Evolutionary conservation across 1,140 invertebrate species (phyloP).

Genomic region (Atta colombica): DNA sequence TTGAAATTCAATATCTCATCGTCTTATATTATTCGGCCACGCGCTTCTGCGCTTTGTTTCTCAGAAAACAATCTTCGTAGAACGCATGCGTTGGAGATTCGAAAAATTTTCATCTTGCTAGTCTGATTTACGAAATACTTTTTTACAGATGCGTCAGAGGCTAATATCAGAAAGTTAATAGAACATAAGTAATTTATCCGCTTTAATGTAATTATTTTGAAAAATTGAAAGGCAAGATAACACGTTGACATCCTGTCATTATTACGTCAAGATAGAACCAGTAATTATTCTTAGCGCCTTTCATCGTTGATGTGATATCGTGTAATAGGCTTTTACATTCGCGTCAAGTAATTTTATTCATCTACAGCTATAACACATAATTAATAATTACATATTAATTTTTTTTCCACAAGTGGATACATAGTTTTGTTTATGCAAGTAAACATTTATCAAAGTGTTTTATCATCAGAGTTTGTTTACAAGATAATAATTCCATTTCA

Average conservation of each 20-base stretch:
- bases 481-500: constrained; percentile 22
- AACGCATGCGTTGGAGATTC: neutral
- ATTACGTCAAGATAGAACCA: neutral
- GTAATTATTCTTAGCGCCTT: neutral
- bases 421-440: constrained; percentile 12
- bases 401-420: neutral
- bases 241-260: neutral
- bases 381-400: constrained; percentile 11
- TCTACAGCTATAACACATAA: neutral
- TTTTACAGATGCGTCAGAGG: neutral
- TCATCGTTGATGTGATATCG: neutral
- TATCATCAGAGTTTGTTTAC: neutral
- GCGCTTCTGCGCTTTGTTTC: neutral
- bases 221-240: neutral
- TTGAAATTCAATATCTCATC: constrained; percentile 39
- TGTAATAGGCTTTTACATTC: neutral
- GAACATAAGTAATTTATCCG: neutral
- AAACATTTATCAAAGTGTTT: constrained; percentile 35
- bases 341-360: neutral
- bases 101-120: constrained; percentile 19
- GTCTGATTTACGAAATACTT: constrained; percentile 18
- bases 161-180: neutral
- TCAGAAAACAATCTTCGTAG: neutral
- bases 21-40: constrained; percentile 23
- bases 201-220: constrained; percentile 15